Evolutionary conservation across 2,888 invertebrate species (phyloP).

Genomic region (Cheilosia vulpina): DNA sequence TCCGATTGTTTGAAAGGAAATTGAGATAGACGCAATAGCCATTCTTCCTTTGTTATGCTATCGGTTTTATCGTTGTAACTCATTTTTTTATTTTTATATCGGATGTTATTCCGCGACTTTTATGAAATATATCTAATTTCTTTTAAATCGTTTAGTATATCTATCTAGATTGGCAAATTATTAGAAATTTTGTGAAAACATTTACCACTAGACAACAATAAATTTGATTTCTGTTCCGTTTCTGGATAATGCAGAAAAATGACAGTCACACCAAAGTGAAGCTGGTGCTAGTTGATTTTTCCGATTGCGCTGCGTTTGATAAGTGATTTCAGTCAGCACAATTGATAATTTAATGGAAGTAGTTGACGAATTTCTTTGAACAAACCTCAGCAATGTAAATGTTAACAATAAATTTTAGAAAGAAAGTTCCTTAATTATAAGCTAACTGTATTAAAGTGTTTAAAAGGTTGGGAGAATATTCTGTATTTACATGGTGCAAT

Average conservation of each 20-base stretch:
- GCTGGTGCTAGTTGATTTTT: neutral
- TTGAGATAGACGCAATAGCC: slow-evolving; percentile 82
- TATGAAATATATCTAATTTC: neutral
- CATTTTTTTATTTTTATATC: slow-evolving; percentile 78
- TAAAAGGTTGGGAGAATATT: too few relatives aligned
- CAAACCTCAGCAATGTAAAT: too few relatives aligned
- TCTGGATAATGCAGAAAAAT: slow-evolving; percentile 23
- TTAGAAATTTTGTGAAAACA: slow-evolving; percentile 50
- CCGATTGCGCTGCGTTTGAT: neutral
- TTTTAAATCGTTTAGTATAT: slow-evolving; percentile 3
- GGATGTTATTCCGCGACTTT: neutral
- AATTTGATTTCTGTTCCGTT: slow-evolving; percentile 28
- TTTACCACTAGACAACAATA: slow-evolving; percentile 66
- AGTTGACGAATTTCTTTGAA: too few relatives aligned
- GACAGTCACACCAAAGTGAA: slow-evolving; percentile 46
- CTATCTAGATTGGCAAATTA: slow-evolving; percentile 1
- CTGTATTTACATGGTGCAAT: too few relatives aligned
- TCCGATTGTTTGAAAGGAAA: slow-evolving; percentile 93
- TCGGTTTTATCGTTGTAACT: slow-evolving; percentile 83
- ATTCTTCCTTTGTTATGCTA: slow-evolving; percentile 82
- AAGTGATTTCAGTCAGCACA: slow-evolving; percentile 3
- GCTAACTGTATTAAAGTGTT: too few relatives aligned
- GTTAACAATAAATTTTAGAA: too few relatives aligned
- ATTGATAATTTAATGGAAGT: neutral
- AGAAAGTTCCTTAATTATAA: too few relatives aligned